A percentile compares a stretch with the other conserved stretches of the same genome.
Evolutionary conservation across 2,113 vertebrate species (phyloP).

Genomic region (Buteo buteo): DNA sequence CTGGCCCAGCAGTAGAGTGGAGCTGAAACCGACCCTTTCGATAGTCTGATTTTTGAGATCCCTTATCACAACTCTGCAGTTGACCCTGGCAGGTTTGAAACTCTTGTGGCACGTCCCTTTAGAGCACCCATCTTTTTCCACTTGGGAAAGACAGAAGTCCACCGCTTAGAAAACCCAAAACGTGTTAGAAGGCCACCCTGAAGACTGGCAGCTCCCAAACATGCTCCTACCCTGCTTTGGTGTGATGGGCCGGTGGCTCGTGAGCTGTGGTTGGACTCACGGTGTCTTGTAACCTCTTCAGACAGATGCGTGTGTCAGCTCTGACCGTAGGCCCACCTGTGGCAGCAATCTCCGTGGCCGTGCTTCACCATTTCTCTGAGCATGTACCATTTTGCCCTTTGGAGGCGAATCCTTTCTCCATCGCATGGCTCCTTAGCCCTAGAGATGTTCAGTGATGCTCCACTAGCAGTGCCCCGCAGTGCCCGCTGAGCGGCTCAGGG

Average conservation of each 20-base stretch:
- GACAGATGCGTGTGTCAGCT: neutral
- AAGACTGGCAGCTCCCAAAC: neutral
- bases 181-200: neutral
- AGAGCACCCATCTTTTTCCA: neutral
- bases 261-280: neutral
- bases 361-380: neutral
- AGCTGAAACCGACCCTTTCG: neutral
- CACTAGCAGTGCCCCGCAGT: neutral
- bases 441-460: neutral
- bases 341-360: neutral
- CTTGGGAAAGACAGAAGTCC: neutral
- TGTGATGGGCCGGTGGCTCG: neutral
- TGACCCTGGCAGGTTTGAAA: neutral
- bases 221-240: neutral
- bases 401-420: neutral
- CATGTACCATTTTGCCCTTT: neutral
- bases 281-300: neutral
- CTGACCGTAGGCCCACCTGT: neutral
- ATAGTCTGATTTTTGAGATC: neutral
- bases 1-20: neutral
- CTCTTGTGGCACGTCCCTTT: fast-evolving
- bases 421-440: fast-evolving
- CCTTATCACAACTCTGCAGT: neutral
- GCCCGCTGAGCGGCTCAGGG: neutral
- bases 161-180: neutral